These are phyloP conservation scores for Hypercompe scribonia DNA, from an alignment of 2,888 invertebrate species.

Conservation along the genomic window DNA sequence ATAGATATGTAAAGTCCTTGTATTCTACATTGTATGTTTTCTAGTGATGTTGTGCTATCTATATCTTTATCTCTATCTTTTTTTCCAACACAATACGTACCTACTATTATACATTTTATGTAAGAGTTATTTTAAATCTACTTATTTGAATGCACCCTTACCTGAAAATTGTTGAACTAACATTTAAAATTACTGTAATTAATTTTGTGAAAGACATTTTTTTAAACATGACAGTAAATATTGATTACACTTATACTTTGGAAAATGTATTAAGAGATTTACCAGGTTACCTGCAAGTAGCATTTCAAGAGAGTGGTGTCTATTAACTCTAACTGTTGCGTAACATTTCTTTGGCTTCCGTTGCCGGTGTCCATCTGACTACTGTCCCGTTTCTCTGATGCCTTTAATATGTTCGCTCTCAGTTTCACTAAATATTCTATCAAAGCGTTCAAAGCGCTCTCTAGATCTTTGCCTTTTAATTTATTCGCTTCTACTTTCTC, in stretches of 20 bases:
- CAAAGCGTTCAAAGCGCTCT: slow-evolving; percentile 94
- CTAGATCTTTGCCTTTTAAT: slow-evolving; percentile 93
- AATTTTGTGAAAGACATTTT: background rate
- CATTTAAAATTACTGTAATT: background rate
- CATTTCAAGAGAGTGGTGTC: slow-evolving; percentile 99
- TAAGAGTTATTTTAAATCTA: too few relatives aligned
- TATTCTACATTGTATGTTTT: too few relatives aligned
- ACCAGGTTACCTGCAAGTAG: slow-evolving; percentile 92
- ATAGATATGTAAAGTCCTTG: background rate
- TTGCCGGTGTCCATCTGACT: slow-evolving; percentile 55
- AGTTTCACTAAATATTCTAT: slow-evolving; percentile 96
- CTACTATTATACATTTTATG: too few relatives aligned
- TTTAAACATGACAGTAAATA: background rate
- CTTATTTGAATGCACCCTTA: too few relatives aligned
- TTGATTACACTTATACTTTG: background rate
- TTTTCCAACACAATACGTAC: too few relatives aligned
- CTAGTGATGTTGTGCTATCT: too few relatives aligned
- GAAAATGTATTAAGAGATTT: background rate
- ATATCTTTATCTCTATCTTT: too few relatives aligned
- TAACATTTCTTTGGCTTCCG: slow-evolving; percentile 67
- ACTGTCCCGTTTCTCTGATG: slow-evolving; percentile 24
- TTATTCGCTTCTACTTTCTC: slow-evolving; percentile 69
- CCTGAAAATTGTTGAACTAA: background rate
- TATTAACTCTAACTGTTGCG: slow-evolving; percentile 92
- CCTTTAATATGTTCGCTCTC: slow-evolving; percentile 83